Evolutionary conservation across 1,140 invertebrate species (phyloP).

Genomic region (Drosophila ananassae): DNA sequence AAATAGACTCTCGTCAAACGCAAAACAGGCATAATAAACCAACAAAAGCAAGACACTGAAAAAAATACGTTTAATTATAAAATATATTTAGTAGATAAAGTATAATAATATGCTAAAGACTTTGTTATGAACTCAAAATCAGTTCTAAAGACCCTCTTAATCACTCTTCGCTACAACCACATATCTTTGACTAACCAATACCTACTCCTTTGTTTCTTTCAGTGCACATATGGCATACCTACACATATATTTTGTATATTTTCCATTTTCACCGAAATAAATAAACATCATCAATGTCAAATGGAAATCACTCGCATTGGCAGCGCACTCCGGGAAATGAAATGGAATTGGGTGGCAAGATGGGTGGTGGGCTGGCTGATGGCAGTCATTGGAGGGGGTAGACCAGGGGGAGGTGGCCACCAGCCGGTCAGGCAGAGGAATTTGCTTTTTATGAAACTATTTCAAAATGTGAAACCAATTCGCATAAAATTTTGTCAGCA

Average conservation of each 20-base stretch:
- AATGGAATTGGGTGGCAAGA: constrained; percentile 27
- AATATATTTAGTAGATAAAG: background rate
- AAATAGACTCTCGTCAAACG: constrained; percentile 44
- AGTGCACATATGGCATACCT: constrained; percentile 23
- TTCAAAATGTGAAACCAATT: constrained; percentile 80
- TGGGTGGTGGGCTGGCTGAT: background rate
- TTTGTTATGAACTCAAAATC: too few relatives aligned
- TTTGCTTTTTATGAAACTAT: constrained; percentile 82
- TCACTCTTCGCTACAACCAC: too few relatives aligned
- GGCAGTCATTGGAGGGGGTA: background rate
- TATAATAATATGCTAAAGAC: too few relatives aligned
- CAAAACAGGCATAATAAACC: constrained; percentile 25
- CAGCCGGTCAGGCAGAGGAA: constrained; percentile 18
- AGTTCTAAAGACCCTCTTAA: too few relatives aligned
- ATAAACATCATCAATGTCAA: constrained; percentile 83
- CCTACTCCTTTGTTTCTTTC: background rate
- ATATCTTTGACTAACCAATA: too few relatives aligned
- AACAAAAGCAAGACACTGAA: constrained; percentile 24
- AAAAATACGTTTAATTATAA: too few relatives aligned
- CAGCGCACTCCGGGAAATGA: constrained; percentile 45
- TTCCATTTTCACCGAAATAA: constrained; percentile 81
- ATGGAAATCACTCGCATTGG: constrained; percentile 73
- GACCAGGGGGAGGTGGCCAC: background rate
- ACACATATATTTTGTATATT: constrained; percentile 66
- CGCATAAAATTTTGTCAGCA: constrained; percentile 81